Conservation (phyloP, 2,113 vertebrate species). For the Trachemys scripta region DNA sequence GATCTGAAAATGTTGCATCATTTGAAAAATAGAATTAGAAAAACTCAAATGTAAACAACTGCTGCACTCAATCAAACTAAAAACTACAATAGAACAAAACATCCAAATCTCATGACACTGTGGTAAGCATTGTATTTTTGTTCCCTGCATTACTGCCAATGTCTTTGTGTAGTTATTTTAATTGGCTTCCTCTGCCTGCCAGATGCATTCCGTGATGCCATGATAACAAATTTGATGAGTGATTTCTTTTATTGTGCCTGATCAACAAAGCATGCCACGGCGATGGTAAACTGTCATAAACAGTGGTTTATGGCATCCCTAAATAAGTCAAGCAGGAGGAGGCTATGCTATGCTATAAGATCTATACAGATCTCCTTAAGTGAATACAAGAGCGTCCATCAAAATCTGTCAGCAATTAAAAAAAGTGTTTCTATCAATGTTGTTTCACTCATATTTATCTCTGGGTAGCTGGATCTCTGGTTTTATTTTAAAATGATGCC, state of each 20-base stretch:
- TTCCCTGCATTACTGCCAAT: conserved; percentile 47
- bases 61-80: conserved; percentile 60
- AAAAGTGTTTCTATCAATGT: background rate
- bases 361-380: background rate
- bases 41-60: background rate
- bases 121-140: conserved; percentile 62
- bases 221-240: conserved; percentile 63
- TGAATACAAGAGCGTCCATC: background rate
- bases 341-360: background rate
- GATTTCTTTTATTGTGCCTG: conserved; percentile 59
- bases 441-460: conserved; percentile 17
- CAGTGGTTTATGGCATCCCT: background rate
- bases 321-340: conserved; percentile 3
- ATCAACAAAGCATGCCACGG: conserved; percentile 15
- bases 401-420: background rate
- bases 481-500: background rate
- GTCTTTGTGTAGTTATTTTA: conserved; percentile 57
- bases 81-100: conserved; percentile 44
- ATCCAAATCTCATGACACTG: conserved; percentile 52
- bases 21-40: conserved; percentile 61
- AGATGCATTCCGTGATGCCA: conserved; percentile 45
- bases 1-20: conserved; percentile 52
- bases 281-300: background rate
- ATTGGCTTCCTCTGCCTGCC: conserved; percentile 58
- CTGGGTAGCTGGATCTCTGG: background rate